A percentile compares a stretch with the other conserved stretches of the same genome.
Conservation (phyloP, 2,797 vertebrate genomes). For the Uromys caudimaculatus region DNA sequence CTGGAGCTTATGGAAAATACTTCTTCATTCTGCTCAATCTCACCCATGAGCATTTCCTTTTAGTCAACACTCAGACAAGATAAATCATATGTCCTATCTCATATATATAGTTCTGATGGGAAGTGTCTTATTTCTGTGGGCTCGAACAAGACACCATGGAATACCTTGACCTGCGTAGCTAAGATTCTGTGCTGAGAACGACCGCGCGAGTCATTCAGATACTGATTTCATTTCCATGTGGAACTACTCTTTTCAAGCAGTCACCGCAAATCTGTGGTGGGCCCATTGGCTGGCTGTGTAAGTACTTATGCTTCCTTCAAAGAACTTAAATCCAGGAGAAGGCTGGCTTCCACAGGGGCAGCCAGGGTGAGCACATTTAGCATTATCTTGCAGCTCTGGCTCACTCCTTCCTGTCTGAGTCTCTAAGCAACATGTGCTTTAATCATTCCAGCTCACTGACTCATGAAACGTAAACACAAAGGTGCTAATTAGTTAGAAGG, state of each 20-base stretch:
- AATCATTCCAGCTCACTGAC: conserved; percentile 40
- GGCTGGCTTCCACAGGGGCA: neutral
- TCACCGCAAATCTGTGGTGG: neutral
- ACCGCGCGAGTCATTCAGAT: neutral
- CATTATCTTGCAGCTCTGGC: neutral
- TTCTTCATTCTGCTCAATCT: neutral
- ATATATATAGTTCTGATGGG: neutral
- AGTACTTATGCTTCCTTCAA: conserved; percentile 37
- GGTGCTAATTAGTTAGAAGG: conserved; percentile 70
- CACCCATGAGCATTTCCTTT: neutral
- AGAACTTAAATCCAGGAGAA: conserved; percentile 9
- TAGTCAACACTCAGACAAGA: neutral
- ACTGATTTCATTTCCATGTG: conserved; percentile 38
- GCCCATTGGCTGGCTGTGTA: neutral
- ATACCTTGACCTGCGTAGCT: neutral
- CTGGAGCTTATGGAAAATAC: neutral
- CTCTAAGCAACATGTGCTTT: conserved; percentile 5
- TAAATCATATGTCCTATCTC: neutral
- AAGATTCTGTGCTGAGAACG: neutral
- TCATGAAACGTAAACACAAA: conserved; percentile 68
- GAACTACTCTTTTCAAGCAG: conserved; percentile 9
- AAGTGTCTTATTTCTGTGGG: neutral
- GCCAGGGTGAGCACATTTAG: neutral
- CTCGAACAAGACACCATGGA: neutral
- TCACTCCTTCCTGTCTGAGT: conserved; percentile 44